Conservation (phyloP, 1,140 invertebrate species). For the Drosophila baimaii region DNA sequence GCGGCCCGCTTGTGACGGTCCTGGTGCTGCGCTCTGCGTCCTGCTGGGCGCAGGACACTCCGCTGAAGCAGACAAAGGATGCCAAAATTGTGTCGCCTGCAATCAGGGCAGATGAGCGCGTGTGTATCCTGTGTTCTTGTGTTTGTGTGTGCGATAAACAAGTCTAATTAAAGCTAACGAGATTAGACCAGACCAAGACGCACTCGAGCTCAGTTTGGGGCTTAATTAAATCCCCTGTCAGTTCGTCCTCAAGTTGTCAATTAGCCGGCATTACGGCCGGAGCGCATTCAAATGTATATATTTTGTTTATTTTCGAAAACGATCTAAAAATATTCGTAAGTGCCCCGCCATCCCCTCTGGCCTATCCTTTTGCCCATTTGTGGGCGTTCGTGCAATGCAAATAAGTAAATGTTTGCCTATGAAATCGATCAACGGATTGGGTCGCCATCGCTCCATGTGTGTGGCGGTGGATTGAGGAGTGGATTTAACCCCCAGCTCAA, state of each 20-base stretch:
- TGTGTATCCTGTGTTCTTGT: conserved; percentile 17
- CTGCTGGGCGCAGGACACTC: conserved; percentile 55
- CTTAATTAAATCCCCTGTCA: conserved; percentile 74
- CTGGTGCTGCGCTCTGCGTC: conserved; percentile 33
- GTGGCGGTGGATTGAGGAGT: neutral
- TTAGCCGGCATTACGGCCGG: conserved; percentile 42
- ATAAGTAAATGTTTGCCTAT: conserved; percentile 40
- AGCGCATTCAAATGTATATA: conserved; percentile 12
- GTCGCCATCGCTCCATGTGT: neutral
- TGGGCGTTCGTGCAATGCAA: conserved; percentile 27
- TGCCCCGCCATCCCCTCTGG: conserved; percentile 5
- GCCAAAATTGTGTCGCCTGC: conserved; percentile 53
- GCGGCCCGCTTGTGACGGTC: conserved; percentile 51
- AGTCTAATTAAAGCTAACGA: conserved; percentile 77
- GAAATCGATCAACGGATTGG: conserved; percentile 48
- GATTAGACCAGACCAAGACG: conserved; percentile 64
- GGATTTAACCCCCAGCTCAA: conserved; percentile 17
- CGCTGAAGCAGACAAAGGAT: conserved; percentile 40
- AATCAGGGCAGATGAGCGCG: conserved; percentile 47
- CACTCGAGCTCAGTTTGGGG: conserved; percentile 69
- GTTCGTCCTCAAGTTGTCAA: conserved; percentile 70
- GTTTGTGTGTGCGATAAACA: conserved; percentile 61
- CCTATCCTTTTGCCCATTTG: conserved; percentile 22
- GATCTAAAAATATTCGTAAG: conserved; percentile 33
- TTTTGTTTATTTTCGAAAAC: conserved; percentile 39